A percentile compares a stretch with the other conserved stretches of the same genome.
Evolutionary conservation across 2,113 vertebrate species (phyloP).

Genomic region (Meles meles): DNA sequence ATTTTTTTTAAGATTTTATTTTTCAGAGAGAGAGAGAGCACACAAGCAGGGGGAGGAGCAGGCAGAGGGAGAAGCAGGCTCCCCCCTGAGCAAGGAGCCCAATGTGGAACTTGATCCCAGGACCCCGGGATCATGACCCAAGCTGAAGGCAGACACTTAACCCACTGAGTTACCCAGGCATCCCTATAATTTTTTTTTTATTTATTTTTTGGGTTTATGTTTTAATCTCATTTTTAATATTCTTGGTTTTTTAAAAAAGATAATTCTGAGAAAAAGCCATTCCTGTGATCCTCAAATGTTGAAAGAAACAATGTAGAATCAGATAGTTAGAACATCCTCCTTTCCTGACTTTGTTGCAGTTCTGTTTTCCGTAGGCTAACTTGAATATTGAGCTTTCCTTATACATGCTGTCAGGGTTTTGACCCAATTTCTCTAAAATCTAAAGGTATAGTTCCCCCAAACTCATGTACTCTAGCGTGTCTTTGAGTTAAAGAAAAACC

Average conservation of each 20-base stretch:
- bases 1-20: background rate
- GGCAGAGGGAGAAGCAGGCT: background rate
- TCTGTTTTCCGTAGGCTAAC: background rate
- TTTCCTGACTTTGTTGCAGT: background rate
- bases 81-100: background rate
- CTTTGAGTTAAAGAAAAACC: background rate
- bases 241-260: background rate
- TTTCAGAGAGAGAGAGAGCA: background rate
- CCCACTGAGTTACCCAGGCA: background rate
- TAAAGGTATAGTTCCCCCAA: background rate
- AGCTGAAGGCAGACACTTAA: background rate
- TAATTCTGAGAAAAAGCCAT: background rate
- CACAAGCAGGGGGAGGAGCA: background rate
- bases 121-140: background rate
- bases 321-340: background rate
- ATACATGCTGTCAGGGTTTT: background rate
- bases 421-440: background rate
- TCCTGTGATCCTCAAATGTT: background rate
- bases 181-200: background rate
- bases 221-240: background rate
- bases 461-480: background rate
- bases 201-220: background rate
- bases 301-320: background rate
- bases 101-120: background rate
- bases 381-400: background rate